Percentiles rank a stretch among this genome's conserved stretches.
phyloP scores from a whole-genome alignment of 2,888 invertebrate genomes.

The Thyatira batis region DNA sequence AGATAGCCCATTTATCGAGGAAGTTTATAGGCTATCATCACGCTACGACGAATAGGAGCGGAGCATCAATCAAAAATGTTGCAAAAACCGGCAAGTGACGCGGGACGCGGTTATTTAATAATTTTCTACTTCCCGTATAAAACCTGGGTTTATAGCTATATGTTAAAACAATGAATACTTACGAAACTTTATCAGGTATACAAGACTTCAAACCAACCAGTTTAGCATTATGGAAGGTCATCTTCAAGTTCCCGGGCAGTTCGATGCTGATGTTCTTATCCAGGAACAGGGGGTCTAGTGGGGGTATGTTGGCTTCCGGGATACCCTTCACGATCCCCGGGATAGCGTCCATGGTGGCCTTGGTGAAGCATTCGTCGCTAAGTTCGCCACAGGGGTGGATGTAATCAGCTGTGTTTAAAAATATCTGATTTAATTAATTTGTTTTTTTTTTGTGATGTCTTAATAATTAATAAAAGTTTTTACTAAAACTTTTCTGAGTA shows the following conservation, averaged over 20 bases:
- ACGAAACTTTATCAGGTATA: constrained; percentile 73
- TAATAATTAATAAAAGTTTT: too few species aligned
- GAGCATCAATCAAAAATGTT: too few species aligned
- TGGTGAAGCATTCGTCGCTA: constrained; percentile 73
- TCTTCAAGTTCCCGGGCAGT: constrained; percentile 69
- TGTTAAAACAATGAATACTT: constrained; percentile 38
- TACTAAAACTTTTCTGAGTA: too few species aligned
- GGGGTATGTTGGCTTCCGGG: constrained; percentile 68
- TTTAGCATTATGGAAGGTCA: constrained; percentile 75
- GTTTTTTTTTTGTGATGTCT: background rate
- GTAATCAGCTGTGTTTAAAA: constrained; percentile 60
- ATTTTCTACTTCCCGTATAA: too few species aligned
- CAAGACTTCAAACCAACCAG: constrained; percentile 66
- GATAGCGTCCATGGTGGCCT: constrained; percentile 69
- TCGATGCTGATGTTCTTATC: constrained; percentile 71
- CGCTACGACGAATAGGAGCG: too few species aligned
- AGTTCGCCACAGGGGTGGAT: constrained; percentile 71
- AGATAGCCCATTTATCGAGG: too few species aligned
- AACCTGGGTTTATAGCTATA: too few species aligned
- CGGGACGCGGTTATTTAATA: too few species aligned
- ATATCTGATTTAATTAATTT: background rate
- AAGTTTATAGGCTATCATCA: too few species aligned
- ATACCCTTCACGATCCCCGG: constrained; percentile 73
- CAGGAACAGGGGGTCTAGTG: constrained; percentile 64
- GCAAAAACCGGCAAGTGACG: too few species aligned